Percentiles rank a stretch among this genome's conserved stretches.
Conservation (phyloP, 2,113 vertebrate genomes). For the Antennarius striatus region DNA sequence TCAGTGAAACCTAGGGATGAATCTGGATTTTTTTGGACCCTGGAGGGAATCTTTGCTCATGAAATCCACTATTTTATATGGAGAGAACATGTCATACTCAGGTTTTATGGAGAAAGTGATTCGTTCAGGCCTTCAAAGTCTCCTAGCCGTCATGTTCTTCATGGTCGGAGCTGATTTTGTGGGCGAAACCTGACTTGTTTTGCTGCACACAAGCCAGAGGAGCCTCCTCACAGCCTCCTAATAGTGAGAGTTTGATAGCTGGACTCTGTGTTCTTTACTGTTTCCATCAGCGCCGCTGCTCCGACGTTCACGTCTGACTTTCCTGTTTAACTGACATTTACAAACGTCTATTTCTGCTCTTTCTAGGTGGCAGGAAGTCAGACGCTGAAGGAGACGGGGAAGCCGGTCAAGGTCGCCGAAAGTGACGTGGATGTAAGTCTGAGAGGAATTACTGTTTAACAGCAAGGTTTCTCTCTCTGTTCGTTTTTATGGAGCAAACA, state of each 20-base stretch:
- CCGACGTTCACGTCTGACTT: background rate
- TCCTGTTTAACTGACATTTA: background rate
- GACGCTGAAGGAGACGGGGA: constrained; percentile 82
- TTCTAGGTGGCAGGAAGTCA: constrained; percentile 87
- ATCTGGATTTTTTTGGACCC: no score
- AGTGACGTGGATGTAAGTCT: constrained; percentile 93
- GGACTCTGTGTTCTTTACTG: constrained; percentile 34
- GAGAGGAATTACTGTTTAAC: background rate
- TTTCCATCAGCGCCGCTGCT: constrained; percentile 4
- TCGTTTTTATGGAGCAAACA: background rate
- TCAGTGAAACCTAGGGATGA: no score
- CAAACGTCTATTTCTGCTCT: constrained; percentile 30
- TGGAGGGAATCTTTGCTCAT: no score
- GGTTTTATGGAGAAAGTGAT: background rate
- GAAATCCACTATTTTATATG: no score
- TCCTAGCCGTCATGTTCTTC: constrained; percentile 37
- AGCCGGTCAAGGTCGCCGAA: constrained; percentile 92
- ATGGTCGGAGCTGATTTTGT: constrained; percentile 21
- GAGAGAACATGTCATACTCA: no score
- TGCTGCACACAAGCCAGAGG: constrained; percentile 35
- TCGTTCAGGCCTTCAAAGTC: constrained; percentile 60
- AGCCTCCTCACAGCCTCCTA: constrained; percentile 15
- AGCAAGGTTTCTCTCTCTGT: no score
- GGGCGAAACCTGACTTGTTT: constrained; percentile 41
- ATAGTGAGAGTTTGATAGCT: constrained; percentile 25